Conservation (phyloP, 64 coral and sea anemone species). For the Stylophora pistillata region DNA sequence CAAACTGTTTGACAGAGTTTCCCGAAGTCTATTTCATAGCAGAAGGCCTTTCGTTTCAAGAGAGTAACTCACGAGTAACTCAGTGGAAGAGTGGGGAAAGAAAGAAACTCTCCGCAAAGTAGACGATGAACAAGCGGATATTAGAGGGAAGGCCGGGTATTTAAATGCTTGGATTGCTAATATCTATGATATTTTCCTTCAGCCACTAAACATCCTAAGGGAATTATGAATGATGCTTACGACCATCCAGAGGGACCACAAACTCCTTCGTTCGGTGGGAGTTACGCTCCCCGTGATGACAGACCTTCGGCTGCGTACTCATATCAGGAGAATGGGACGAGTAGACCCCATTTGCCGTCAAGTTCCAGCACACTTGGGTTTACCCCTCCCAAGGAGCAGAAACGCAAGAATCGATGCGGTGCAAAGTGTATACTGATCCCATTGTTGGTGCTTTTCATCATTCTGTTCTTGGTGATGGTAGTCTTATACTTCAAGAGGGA, state of each 20-base stretch:
- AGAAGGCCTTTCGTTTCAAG: too few species aligned
- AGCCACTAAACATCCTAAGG: slow-evolving; percentile 8
- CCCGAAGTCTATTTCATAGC: too few species aligned
- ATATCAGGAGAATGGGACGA: not conserved
- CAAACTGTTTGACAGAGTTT: too few species aligned
- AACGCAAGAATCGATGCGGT: not conserved
- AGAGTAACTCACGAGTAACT: too few species aligned
- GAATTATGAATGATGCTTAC: slow-evolving; percentile 27
- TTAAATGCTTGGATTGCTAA: too few species aligned
- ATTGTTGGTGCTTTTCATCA: not conserved
- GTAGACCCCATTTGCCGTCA: not conserved
- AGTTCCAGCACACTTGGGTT: slow-evolving; percentile 11
- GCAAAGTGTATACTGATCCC: not conserved
- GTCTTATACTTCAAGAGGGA: slow-evolving; percentile 2
- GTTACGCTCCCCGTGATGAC: not conserved
- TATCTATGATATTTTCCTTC: not conserved
- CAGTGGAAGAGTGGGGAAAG: too few species aligned
- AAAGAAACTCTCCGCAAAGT: too few species aligned
- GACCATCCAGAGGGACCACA: not conserved
- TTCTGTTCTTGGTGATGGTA: slow-evolving; percentile 2
- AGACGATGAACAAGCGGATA: too few species aligned
- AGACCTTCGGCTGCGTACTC: not conserved
- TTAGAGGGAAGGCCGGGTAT: too few species aligned
- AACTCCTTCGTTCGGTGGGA: not conserved
- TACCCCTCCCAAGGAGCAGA: not conserved